Base-by-base conservation (phyloP, 2,113 vertebrate species). In the Eurystomus gularis region DNA sequence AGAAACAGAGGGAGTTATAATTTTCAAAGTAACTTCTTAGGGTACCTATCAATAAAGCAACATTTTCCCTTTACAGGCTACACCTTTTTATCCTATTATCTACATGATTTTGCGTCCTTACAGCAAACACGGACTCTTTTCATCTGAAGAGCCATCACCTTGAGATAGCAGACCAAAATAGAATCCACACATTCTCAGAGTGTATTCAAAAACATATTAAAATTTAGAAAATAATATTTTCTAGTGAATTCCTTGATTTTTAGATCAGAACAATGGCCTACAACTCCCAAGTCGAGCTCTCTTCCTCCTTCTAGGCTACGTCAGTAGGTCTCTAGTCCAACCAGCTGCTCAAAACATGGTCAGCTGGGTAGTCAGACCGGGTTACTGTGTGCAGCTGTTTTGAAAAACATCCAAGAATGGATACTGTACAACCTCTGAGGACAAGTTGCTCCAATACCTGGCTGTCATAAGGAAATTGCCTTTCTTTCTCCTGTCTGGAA, bases 131-230 rank as follows among this genome's bases (percentile, higher is more conserved):
- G 57, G 15, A 13, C 14, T 81, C 25, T 19, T 95, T 94, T 77
- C 60, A 81, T 61, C 44, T 80, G 48, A 69, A 80, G 29, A 65
- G 25, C 8, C 54, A 77, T 91, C 54, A 81, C 8, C 20, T 44
- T 65, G 25, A 88, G 23, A 51, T 28, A 83, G 17, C 21, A 86
- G 49, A 77, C 48, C 58, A 89, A 94, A 95, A 65, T 15, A 83
- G 25, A 51, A 83, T 25, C 44, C 49, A 76, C 26, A 26, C 13
- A 44, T 58, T 83, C 23, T 80, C 10, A 40, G 7, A 88, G 4
- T 31, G 2, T 20, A 82, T 78, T 49, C 17, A 51, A 85, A 90
- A 90, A 31, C 13, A 55, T 17, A 62, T 4, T 23, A 66, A 48
- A 75, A 51, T 35, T 85, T 70, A 81, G 31, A 18, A 31, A 83